phyloP scores from a whole-genome alignment of 2,113 vertebrate genomes.

The Corythaeola cristata region DNA sequence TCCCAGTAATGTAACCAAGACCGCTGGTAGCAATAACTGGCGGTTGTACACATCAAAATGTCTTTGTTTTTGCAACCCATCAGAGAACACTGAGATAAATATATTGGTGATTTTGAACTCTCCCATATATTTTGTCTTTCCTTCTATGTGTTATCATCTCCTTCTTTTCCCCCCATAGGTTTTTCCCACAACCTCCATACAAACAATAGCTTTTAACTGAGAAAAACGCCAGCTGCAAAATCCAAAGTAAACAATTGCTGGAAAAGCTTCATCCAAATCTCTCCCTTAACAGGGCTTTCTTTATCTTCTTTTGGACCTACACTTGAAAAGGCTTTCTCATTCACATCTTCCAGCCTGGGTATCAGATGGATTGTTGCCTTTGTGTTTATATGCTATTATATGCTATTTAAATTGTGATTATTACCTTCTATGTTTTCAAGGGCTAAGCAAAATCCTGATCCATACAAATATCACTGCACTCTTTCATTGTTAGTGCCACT shows the following conservation, averaged over 20 bases:
- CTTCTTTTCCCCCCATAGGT: neutral
- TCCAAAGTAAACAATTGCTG: conserved; percentile 43
- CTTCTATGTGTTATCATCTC: neutral
- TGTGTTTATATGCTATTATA: neutral
- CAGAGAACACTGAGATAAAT: neutral
- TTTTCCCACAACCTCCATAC: conserved; percentile 4
- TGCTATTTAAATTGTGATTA: conserved; percentile 8
- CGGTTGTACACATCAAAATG: neutral
- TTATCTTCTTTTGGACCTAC: conserved; percentile 4
- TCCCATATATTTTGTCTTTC: neutral
- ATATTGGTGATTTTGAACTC: neutral
- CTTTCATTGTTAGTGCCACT: neutral
- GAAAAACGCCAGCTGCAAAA: conserved; percentile 49
- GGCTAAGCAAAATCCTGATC: neutral
- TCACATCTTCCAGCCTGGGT: neutral
- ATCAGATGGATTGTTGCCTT: conserved; percentile 18
- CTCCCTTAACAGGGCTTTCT: conserved; percentile 11
- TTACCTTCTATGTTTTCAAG: neutral
- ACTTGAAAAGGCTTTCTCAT: conserved; percentile 24
- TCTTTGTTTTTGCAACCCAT: neutral
- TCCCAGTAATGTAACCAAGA: neutral
- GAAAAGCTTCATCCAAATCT: conserved; percentile 40
- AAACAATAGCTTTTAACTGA: conserved; percentile 32
- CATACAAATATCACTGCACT: neutral
- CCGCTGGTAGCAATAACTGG: neutral